Evolutionary conservation across 2,113 vertebrate genomes (phyloP), one percentile per base, ranked within the genome.

Genomic region (Cyrtonyx montezumae): DNA sequence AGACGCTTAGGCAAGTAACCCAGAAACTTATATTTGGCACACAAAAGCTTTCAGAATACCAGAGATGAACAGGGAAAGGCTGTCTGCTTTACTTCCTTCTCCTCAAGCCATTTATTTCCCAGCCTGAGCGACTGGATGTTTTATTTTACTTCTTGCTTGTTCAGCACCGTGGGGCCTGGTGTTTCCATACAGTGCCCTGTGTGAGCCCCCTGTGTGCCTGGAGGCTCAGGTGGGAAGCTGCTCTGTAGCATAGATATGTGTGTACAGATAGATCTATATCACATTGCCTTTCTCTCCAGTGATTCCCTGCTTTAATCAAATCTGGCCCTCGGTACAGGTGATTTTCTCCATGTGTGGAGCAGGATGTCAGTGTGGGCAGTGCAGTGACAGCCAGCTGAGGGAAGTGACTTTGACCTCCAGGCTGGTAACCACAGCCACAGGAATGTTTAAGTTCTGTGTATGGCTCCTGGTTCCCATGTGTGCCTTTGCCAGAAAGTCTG

Each of bases 31-130:
- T 43, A 8, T 85, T 25, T 45, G 53, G 56, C 48, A 2, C 76
- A 37, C 23, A 40, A 32, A 65, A 45, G 84, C 87, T 95, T 85
- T 90, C 85, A 61, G 91, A 80, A 83, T 91, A 69, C 70, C 67
- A 36, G 6, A 71, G 71, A n/a, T 22, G 61, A 71, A 10, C 46
- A 68, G 71, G 73, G 13, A 18, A 71, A 55, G 32, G 28, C 6
- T 63, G 15, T 85, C 28, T n/a, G 51, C 76, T 46, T 65, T 59
- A 6, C 37, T 48, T 71, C 13, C 21, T 68, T 75, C 86, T 86
- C 36, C 67, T 34, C 9, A 36, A 79, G 67, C 75, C n/a, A 6
- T 53, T 78, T 36, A 8, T 77, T 90, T 88, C 81, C 73, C 53
- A 68, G 85, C 6, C 22, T 4, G 55, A 83, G 71, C 51, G 42